Conservation (phyloP, 1,140 invertebrate species). For the Atta texana region DNA sequence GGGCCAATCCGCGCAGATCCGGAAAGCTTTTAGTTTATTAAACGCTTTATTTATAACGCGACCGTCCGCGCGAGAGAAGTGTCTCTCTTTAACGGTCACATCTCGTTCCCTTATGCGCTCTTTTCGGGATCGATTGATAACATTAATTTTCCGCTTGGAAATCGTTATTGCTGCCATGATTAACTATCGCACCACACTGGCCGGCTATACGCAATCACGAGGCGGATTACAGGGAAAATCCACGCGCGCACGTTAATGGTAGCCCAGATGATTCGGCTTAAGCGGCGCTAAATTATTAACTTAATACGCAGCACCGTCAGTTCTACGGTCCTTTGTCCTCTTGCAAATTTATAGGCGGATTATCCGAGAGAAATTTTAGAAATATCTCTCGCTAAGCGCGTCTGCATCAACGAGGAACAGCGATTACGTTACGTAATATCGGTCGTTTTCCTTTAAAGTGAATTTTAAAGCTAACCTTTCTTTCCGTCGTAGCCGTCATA, state of each 20-base stretch:
- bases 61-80: not conserved
- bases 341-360: slow-evolving; percentile 34
- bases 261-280: slow-evolving; percentile 51
- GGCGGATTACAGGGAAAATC: slow-evolving; percentile 53
- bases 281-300: slow-evolving; percentile 58
- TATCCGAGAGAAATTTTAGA: slow-evolving; percentile 39
- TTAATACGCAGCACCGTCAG: slow-evolving; percentile 37
- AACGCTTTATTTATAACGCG: slow-evolving; percentile 51
- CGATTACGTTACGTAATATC: slow-evolving; percentile 40
- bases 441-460: not conserved
- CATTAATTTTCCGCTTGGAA: slow-evolving; percentile 42
- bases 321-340: slow-evolving; percentile 24
- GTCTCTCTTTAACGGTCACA: not conserved
- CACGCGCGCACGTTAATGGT: slow-evolving; percentile 60
- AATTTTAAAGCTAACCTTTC: not conserved
- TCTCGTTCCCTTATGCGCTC: not conserved
- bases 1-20: slow-evolving; percentile 47
- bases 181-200: slow-evolving; percentile 36
- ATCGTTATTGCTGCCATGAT: slow-evolving; percentile 64
- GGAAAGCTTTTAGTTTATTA: slow-evolving; percentile 57
- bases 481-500: not conserved
- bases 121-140: slow-evolving; percentile 16
- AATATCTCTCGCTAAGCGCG: not conserved
- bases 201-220: slow-evolving; percentile 57
- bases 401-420: no score